Evolutionary conservation across 2,797 vertebrate genomes (phyloP).

Genomic region (Amblyopsis hoosieri): DNA sequence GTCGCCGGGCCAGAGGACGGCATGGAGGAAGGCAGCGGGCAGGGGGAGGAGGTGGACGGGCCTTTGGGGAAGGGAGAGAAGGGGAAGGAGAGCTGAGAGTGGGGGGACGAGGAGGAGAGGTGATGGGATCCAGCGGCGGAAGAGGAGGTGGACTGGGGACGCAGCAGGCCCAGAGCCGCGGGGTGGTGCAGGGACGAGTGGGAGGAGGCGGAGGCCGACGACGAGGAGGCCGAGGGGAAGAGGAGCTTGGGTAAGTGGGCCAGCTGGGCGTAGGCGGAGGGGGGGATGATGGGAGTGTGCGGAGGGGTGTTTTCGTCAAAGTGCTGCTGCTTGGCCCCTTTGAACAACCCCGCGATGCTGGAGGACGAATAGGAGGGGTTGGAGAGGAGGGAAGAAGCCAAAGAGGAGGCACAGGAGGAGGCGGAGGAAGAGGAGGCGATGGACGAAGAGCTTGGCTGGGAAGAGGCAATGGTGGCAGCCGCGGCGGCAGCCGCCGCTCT

Average conservation of each 20-base stretch:
- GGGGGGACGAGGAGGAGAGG: slow-evolving; percentile 66
- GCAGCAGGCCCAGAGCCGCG: slow-evolving; percentile 69
- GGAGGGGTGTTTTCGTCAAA: slow-evolving; percentile 83
- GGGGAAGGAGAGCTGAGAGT: slow-evolving; percentile 74
- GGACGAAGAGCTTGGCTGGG: slow-evolving; percentile 46
- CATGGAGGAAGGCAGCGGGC: slow-evolving; percentile 65
- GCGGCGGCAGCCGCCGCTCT: slow-evolving; percentile 76
- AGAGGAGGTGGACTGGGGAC: slow-evolving; percentile 62
- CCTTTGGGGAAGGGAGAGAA: slow-evolving; percentile 77
- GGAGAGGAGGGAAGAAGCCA: slow-evolving; percentile 69
- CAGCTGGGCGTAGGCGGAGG: slow-evolving; percentile 77
- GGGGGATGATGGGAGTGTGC: slow-evolving; percentile 71
- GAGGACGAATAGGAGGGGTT: slow-evolving; percentile 74
- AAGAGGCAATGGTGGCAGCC: slow-evolving; percentile 64
- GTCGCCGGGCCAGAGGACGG: slow-evolving; percentile 59
- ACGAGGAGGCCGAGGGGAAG: slow-evolving; percentile 72
- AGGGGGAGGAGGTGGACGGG: slow-evolving; percentile 54
- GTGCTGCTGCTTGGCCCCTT: slow-evolving; percentile 75
- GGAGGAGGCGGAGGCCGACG: slow-evolving; percentile 56
- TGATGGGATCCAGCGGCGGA: slow-evolving; percentile 63
- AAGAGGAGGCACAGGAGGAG: slow-evolving; percentile 70
- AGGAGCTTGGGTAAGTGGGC: slow-evolving; percentile 80
- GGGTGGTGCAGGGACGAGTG: slow-evolving; percentile 72
- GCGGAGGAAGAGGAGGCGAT: slow-evolving; percentile 49
- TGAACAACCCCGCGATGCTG: slow-evolving; percentile 73